These are phyloP conservation scores for Alloplasta piceator DNA, from an alignment of 2,888 invertebrate species.

Conservation along the genomic window DNA sequence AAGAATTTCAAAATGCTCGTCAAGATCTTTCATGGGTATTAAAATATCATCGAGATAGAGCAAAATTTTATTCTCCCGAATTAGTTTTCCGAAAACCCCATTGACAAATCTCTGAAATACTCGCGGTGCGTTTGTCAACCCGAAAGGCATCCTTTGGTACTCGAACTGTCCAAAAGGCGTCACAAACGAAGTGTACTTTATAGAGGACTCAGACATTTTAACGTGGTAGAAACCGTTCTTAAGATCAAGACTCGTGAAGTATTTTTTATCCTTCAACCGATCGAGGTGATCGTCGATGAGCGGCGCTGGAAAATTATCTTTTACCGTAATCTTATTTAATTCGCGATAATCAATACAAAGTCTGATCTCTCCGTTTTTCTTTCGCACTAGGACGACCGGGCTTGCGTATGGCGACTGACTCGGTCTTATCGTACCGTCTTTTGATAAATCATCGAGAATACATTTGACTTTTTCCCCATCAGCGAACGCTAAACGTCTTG, in stretches of 20 bases:
- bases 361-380: slow-evolving; percentile 27
- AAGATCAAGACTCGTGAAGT: slow-evolving; percentile 34
- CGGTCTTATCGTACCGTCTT: slow-evolving; percentile 20
- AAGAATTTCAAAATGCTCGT: slow-evolving; percentile 36
- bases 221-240: slow-evolving; percentile 24
- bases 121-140: slow-evolving; percentile 16
- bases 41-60: slow-evolving; percentile 48
- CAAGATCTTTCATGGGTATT: slow-evolving; percentile 8
- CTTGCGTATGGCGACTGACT: slow-evolving; percentile 41
- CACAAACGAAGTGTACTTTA: neutral
- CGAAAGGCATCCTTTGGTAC: neutral
- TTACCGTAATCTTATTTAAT: slow-evolving; percentile 36
- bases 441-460: slow-evolving; percentile 12
- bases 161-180: slow-evolving; percentile 15
- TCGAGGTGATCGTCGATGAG: slow-evolving; percentile 50
- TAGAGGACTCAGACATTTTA: slow-evolving; percentile 19
- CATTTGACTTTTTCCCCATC: slow-evolving; percentile 7
- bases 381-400: slow-evolving; percentile 28
- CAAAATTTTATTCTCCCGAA: slow-evolving; percentile 25
- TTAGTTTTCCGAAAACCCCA: slow-evolving; percentile 14
- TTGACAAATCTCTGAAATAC: slow-evolving; percentile 63
- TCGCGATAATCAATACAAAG: slow-evolving; percentile 43
- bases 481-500: slow-evolving; percentile 21
- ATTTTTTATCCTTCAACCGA: slow-evolving; percentile 41
- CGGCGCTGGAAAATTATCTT: slow-evolving; percentile 42